Conservation (phyloP, 2,797 vertebrate genomes). For the Salmo trutta region DNA sequence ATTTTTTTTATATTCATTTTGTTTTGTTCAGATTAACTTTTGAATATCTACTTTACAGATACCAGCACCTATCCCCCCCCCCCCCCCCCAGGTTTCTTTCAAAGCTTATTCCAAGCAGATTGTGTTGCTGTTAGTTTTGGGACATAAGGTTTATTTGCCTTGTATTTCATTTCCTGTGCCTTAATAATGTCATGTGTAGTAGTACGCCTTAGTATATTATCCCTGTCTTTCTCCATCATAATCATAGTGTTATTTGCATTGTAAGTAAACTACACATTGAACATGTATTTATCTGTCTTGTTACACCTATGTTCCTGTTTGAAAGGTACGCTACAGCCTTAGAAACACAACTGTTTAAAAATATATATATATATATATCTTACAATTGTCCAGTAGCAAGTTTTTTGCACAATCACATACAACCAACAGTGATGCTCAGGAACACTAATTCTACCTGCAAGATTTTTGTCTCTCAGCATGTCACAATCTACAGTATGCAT, state of each 20-base stretch:
- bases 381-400: constrained; percentile 21
- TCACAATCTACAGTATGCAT: not conserved
- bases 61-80: constrained; percentile 42
- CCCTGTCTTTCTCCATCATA: not conserved
- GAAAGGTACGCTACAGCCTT: constrained; percentile 2
- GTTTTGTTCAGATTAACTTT: not conserved
- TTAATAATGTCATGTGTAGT: constrained; percentile 23
- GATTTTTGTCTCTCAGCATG: constrained; percentile 5
- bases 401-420: constrained; percentile 26
- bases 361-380: not conserved
- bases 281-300: constrained; percentile 1
- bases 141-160: constrained; percentile 18
- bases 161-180: constrained; percentile 38
- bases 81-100: not conserved
- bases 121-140: not conserved
- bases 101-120: not conserved
- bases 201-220: constrained; percentile 21
- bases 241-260: not conserved
- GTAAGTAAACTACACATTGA: not conserved
- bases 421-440: constrained; percentile 10
- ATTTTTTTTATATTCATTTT: not conserved
- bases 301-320: constrained; percentile 11
- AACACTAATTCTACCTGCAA: not conserved
- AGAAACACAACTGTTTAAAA: not conserved
- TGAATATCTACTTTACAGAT: not conserved